Percentiles rank a stretch among this genome's conserved stretches.
These are phyloP conservation scores for Hydractinia symbiolongicarpus DNA, from an alignment of 30 jellyfish, hydroid and myxozoan genomes.

Conservation along the genomic window DNA sequence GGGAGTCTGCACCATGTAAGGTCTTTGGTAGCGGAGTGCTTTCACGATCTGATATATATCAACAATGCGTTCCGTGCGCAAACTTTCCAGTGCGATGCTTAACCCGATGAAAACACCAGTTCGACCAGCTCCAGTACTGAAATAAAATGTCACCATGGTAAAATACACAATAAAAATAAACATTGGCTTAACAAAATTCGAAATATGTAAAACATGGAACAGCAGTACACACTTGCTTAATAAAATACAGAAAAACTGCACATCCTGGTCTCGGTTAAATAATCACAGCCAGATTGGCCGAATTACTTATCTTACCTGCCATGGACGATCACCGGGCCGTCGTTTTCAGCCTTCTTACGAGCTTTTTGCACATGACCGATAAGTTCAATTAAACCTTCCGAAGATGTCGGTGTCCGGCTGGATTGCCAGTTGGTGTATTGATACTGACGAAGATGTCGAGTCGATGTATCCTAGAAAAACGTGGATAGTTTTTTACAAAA, in stretches of 20 bases:
- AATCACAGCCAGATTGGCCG: too few relatives aligned
- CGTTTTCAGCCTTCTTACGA: slow-evolving; percentile 28
- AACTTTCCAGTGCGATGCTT: slow-evolving; percentile 74
- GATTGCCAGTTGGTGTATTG: slow-evolving; percentile 83
- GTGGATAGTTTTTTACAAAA: background rate
- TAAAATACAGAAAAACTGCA: background rate
- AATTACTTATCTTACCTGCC: slow-evolving; percentile 58
- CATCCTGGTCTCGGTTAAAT: too few relatives aligned
- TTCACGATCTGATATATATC: slow-evolving; percentile 84
- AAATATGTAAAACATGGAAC: too few relatives aligned
- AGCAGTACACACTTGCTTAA: too few relatives aligned
- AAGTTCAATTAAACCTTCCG: slow-evolving; percentile 74
- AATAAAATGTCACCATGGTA: background rate
- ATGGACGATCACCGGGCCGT: slow-evolving; percentile 80
- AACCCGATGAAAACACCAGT: slow-evolving; percentile 83
- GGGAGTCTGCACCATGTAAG: slow-evolving; percentile 77
- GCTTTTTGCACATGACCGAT: slow-evolving; percentile 87
- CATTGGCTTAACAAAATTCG: too few relatives aligned
- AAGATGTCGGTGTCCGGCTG: slow-evolving; percentile 60
- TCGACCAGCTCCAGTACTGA: slow-evolving; percentile 45
- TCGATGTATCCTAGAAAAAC: slow-evolving; percentile 55
- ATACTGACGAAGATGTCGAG: slow-evolving; percentile 65
- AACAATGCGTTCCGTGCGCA: slow-evolving; percentile 58
- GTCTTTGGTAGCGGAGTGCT: slow-evolving; percentile 75
- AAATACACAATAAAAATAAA: too few relatives aligned